phyloP scores from a whole-genome alignment of 2,113 vertebrate species.

The Telmatochromis sp. region DNA sequence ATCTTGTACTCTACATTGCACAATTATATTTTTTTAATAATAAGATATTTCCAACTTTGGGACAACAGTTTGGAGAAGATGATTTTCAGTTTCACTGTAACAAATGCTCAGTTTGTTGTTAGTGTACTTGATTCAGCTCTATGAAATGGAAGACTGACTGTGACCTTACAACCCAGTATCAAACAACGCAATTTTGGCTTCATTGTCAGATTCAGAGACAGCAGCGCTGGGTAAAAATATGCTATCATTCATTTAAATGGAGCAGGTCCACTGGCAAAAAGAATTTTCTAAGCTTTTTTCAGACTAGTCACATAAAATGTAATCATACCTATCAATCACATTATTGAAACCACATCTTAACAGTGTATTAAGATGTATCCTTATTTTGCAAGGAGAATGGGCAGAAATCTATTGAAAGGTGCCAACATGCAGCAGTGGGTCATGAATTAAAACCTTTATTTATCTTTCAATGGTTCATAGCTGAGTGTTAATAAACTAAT shows the following conservation, averaged over 20 bases:
- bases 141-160: background rate
- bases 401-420: background rate
- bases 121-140: background rate
- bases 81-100: background rate
- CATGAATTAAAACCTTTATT: background rate
- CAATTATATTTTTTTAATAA: background rate
- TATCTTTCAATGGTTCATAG: background rate
- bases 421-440: background rate
- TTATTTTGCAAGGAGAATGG: background rate
- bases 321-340: background rate
- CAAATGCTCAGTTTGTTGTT: background rate
- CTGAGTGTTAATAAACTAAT: background rate
- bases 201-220: background rate
- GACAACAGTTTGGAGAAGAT: background rate
- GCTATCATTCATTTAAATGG: background rate
- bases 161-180: background rate
- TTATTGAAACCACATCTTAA: background rate
- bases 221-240: background rate
- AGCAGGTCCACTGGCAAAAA: background rate
- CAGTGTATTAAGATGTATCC: background rate
- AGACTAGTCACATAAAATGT: background rate
- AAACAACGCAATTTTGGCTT: background rate
- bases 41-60: background rate
- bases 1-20: background rate
- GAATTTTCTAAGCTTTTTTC: background rate